A percentile compares a stretch with the other conserved stretches of the same genome.
These are phyloP conservation scores for Chromobotia macracanthus DNA, from an alignment of 2,797 vertebrate species.

Conservation along the genomic window DNA sequence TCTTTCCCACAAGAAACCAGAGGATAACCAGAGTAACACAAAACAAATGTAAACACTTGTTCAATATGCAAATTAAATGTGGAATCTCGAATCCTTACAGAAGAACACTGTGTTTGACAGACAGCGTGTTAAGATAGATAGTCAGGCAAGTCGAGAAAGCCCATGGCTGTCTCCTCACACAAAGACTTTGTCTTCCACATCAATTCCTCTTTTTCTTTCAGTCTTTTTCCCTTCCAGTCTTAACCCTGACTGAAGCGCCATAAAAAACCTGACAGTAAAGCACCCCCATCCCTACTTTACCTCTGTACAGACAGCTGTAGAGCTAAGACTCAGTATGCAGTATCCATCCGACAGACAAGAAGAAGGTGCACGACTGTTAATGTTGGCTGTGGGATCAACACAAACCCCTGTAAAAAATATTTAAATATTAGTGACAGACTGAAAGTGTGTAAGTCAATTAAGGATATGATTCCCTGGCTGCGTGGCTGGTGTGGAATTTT, in stretches of 20 bases:
- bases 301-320: conserved; percentile 49
- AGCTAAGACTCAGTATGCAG: conserved; percentile 14
- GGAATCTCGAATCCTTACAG: not conserved
- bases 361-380: conserved; percentile 20
- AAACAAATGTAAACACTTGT: conserved; percentile 3
- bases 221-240: conserved; percentile 12
- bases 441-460: conserved; percentile 7
- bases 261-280: conserved; percentile 39
- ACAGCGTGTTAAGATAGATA: conserved; percentile 16
- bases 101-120: not conserved
- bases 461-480: conserved; percentile 49
- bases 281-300: not conserved
- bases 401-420: conserved; percentile 10
- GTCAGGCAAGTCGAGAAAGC: conserved; percentile 41
- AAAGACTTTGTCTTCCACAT: not conserved
- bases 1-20: not conserved
- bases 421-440: conserved; percentile 9
- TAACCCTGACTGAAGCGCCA: conserved; percentile 45
- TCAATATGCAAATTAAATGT: not conserved
- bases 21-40: not conserved
- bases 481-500: no score
- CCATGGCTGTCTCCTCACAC: conserved; percentile 52
- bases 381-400: not conserved
- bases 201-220: conserved; percentile 4
- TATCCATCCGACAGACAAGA: not conserved